phyloP scores from a whole-genome alignment of 2,113 vertebrate species.

The Otolemur garnettii region DNA sequence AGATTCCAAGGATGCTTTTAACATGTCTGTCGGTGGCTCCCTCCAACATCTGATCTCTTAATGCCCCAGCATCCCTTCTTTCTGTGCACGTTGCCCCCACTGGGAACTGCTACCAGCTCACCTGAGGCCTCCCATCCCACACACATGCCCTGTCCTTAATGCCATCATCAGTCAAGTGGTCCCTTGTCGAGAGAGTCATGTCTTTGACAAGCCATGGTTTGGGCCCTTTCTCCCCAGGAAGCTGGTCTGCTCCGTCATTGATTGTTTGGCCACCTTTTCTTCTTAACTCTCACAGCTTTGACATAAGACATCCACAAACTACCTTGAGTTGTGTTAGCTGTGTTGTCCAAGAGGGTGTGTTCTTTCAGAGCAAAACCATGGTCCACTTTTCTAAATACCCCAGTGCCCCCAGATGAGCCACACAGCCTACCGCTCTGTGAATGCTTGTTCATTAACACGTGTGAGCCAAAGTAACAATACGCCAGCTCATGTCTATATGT shows the following conservation, averaged over 20 bases:
- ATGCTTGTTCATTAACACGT: accelerated
- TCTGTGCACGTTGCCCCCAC: background rate
- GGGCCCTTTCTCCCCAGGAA: background rate
- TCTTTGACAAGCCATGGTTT: background rate
- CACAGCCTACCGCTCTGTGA: background rate
- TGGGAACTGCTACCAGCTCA: background rate
- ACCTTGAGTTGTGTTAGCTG: background rate
- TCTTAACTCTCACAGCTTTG: background rate
- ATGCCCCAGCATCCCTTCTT: background rate
- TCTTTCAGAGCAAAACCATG: background rate
- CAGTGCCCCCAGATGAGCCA: accelerated
- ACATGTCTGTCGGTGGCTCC: background rate
- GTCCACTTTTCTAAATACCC: background rate
- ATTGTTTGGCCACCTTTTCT: background rate
- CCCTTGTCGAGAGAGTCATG: background rate
- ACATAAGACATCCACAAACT: background rate
- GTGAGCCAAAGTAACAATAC: background rate
- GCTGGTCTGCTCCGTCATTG: background rate
- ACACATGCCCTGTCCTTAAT: background rate
- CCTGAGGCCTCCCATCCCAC: background rate
- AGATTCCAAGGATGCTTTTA: background rate
- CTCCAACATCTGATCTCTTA: background rate
- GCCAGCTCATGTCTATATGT: background rate
- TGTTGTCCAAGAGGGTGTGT: background rate
- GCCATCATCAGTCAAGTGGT: accelerated